Percentiles rank a stretch among this genome's conserved stretches.
phyloP scores from a whole-genome alignment of 2,888 invertebrate species.

The Schizaphis graminum region DNA sequence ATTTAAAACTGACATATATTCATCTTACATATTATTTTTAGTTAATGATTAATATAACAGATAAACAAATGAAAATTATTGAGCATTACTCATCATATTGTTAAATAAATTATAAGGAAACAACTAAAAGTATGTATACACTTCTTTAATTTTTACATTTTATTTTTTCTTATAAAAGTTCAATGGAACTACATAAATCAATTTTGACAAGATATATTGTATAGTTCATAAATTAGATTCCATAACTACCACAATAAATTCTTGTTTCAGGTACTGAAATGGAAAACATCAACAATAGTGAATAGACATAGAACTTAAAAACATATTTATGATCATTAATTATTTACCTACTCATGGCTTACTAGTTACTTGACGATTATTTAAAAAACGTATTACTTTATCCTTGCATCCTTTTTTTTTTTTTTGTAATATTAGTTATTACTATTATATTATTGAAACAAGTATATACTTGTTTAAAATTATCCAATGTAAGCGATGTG shows the following conservation, averaged over 20 bases:
- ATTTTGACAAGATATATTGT: slow-evolving; percentile 14
- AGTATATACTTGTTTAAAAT: neutral
- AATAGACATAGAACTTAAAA: neutral
- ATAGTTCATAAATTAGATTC: neutral
- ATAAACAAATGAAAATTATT: neutral
- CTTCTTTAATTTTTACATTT: neutral
- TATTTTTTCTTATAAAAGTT: neutral
- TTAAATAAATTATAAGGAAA: slow-evolving; percentile 1
- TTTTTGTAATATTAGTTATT: neutral
- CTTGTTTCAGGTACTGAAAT: neutral
- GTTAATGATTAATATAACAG: neutral
- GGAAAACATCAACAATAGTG: neutral
- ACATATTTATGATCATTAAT: neutral
- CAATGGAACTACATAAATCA: neutral
- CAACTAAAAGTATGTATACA: neutral
- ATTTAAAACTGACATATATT: neutral
- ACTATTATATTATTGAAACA: neutral
- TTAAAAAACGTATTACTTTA: neutral
- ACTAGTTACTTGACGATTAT: neutral
- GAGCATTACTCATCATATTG: neutral
- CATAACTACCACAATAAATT: slow-evolving; percentile 7
- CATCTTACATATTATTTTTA: neutral
- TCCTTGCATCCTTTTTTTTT: neutral
- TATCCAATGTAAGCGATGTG: neutral
- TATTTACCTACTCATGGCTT: neutral